These are phyloP conservation scores for Megalops atlanticus DNA, from an alignment of 2,113 vertebrate genomes.

Conservation along the genomic window DNA sequence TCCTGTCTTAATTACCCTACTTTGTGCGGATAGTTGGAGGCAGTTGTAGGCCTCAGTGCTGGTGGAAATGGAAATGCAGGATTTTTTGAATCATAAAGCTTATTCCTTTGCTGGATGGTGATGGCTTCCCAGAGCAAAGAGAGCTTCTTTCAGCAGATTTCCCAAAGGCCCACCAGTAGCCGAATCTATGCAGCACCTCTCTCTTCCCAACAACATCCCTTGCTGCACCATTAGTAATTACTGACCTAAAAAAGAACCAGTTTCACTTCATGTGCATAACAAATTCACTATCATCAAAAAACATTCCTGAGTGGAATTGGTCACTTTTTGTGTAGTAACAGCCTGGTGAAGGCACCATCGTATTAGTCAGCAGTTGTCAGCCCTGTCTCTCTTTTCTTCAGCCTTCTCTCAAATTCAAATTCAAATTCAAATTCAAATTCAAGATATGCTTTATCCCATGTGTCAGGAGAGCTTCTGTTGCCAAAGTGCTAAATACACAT, in stretches of 20 bases:
- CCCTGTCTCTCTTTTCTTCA: too few relatives aligned
- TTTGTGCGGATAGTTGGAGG: not conserved
- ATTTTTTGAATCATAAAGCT: not conserved
- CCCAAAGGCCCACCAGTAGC: constrained; percentile 23
- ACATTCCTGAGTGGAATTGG: constrained; percentile 27
- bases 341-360: too few relatives aligned
- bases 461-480: too few relatives aligned
- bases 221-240: constrained; percentile 48
- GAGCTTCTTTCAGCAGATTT: not conserved
- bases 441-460: too few relatives aligned
- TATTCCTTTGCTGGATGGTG: not conserved
- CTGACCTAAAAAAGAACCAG: constrained; percentile 28
- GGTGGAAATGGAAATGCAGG: not conserved
- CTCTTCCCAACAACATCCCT: constrained; percentile 42
- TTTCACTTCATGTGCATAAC: constrained; percentile 23
- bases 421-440: too few relatives aligned
- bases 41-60: not conserved
- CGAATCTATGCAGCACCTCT: constrained; percentile 38
- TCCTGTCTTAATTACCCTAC: not conserved
- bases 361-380: too few relatives aligned
- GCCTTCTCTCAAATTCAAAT: too few relatives aligned
- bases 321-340: constrained; percentile 21
- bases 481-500: too few relatives aligned
- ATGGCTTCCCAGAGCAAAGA: not conserved
- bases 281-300: constrained; percentile 28